phyloP scores from a whole-genome alignment of 2,113 vertebrate species.

The Notechis scutatus region DNA sequence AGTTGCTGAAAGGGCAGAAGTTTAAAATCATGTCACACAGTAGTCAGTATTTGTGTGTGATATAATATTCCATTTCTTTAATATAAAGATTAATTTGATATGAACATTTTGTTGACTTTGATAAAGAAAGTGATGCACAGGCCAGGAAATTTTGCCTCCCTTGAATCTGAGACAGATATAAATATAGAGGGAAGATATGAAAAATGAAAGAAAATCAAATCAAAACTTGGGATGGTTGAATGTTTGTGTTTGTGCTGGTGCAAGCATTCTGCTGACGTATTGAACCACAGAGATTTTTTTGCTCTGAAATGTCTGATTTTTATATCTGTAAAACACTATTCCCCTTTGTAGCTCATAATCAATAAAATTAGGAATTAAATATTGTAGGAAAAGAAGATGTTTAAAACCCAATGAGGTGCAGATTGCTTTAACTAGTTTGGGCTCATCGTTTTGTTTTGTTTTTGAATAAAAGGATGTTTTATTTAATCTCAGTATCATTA shows the following conservation, averaged over 20 bases:
- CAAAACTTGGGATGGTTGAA: conserved; percentile 25
- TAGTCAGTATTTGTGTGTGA: neutral
- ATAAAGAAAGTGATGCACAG: conserved; percentile 55
- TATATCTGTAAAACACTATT: neutral
- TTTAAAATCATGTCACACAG: neutral
- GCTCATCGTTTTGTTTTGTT: neutral
- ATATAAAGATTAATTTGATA: conserved; percentile 27
- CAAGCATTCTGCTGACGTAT: conserved; percentile 55
- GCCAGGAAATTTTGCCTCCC: conserved; percentile 56
- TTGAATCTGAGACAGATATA: conserved; percentile 63
- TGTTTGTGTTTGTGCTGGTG: conserved; percentile 53
- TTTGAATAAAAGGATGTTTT: neutral
- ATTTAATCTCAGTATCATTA: neutral
- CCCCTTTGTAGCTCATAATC: neutral
- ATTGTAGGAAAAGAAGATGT: neutral
- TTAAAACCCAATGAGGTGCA: neutral
- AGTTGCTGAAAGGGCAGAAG: neutral
- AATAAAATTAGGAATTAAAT: conserved; percentile 34
- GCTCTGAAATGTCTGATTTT: conserved; percentile 37
- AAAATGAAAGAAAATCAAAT: conserved; percentile 48
- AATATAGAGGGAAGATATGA: conserved; percentile 51
- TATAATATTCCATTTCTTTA: neutral
- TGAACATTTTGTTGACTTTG: conserved; percentile 42
- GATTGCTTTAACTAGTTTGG: neutral
- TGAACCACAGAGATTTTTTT: conserved; percentile 44